These are phyloP conservation scores for Thaleichthys pacificus DNA, from an alignment of 2,797 vertebrate genomes.

Conservation along the genomic window DNA sequence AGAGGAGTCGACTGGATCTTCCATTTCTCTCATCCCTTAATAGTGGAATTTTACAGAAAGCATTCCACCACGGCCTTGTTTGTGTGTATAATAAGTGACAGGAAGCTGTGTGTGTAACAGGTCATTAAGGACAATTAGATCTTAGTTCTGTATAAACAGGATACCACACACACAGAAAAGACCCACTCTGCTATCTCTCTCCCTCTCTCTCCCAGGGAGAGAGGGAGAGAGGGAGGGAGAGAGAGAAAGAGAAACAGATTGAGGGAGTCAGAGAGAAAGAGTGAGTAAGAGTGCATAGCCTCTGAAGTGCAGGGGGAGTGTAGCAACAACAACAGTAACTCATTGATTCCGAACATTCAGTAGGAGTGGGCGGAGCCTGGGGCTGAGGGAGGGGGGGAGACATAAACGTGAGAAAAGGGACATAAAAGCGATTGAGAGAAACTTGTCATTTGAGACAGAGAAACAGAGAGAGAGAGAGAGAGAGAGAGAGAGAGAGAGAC, in stretches of 20 bases:
- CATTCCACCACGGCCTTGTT: not conserved
- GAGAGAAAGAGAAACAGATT: constrained; percentile 52
- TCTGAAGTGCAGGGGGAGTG: not conserved
- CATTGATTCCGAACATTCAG: not conserved
- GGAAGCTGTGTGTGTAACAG: constrained; percentile 15
- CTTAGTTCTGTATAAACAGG: not conserved
- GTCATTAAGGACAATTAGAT: constrained; percentile 1
- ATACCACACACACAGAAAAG: not conserved
- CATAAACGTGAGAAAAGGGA: not conserved
- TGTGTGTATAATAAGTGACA: constrained; percentile 17
- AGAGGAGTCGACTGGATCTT: not conserved
- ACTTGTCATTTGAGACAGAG: no score
- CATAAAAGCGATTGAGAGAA: no score
- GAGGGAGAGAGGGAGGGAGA: constrained; percentile 24
- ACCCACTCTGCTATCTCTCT: no score
- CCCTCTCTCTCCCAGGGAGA: constrained; percentile 7
- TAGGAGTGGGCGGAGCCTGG: not conserved
- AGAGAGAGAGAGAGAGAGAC: constrained; percentile 1
- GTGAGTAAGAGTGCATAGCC: no score
- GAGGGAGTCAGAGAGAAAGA: constrained; percentile 7
- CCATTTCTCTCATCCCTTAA: not conserved
- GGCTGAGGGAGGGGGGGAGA: not conserved
- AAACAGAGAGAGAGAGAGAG: constrained; percentile 4
- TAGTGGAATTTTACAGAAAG: not conserved
- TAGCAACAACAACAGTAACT: not conserved